Percentiles rank a stretch among this genome's conserved stretches.
phyloP scores from a whole-genome alignment of 2,888 invertebrate genomes.

The Podotricha telesiphe region DNA sequence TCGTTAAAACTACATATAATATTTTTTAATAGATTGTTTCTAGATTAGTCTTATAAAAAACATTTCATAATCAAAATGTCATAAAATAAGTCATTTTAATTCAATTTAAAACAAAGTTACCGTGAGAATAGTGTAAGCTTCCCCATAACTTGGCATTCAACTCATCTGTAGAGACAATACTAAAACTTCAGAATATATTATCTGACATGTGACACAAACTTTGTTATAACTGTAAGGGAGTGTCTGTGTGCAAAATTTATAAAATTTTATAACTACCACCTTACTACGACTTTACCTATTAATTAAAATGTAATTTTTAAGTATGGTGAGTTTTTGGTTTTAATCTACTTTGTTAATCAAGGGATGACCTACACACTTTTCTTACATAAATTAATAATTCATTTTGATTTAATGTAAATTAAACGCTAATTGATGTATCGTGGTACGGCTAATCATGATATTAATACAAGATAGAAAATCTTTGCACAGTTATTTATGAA shows the following conservation, averaged over 20 bases:
- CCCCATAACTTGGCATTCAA: not conserved
- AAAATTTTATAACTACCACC: not conserved
- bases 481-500: too few species aligned
- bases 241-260: not conserved
- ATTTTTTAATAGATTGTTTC: too few species aligned
- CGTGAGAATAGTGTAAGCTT: not conserved
- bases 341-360: too few species aligned
- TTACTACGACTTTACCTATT: not conserved
- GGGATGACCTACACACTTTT: too few species aligned
- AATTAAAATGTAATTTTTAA: not conserved
- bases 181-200: not conserved
- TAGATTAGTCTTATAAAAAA: too few species aligned
- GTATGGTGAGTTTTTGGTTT: not conserved
- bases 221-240: not conserved
- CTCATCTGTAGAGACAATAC: not conserved
- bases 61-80: too few species aligned
- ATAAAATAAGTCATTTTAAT: not conserved
- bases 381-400: too few species aligned
- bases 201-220: conserved; percentile 16
- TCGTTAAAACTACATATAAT: too few species aligned
- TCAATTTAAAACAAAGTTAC: not conserved
- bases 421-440: too few species aligned
- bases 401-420: too few species aligned
- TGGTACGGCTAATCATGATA: too few species aligned
- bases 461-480: too few species aligned